Percentiles rank a stretch among this genome's conserved stretches.
These are phyloP conservation scores for Pseudopipra pipra DNA, from an alignment of 2,113 vertebrate genomes.

Conservation along the genomic window DNA sequence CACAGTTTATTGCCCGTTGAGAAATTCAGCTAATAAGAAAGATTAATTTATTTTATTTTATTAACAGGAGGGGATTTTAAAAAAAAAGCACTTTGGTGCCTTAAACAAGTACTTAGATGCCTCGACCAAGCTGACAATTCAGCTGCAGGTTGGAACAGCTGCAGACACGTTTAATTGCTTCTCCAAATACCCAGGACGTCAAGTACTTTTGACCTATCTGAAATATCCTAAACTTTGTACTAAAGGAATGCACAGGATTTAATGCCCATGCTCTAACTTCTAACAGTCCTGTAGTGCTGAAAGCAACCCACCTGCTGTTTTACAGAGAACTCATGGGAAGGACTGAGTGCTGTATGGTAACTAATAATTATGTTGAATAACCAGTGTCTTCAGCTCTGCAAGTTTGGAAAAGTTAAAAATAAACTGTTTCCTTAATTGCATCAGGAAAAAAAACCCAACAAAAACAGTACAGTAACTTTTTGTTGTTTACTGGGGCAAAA, in stretches of 20 bases:
- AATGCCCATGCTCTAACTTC: neutral
- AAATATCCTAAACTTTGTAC: neutral
- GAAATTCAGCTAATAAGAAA: neutral
- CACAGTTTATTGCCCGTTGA: neutral
- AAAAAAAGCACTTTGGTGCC: neutral
- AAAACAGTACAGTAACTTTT: neutral
- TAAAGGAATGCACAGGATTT: neutral
- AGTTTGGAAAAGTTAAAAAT: neutral
- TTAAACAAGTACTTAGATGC: neutral
- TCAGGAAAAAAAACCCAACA: no score
- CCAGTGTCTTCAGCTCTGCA: neutral
- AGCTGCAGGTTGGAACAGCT: conserved; percentile 33
- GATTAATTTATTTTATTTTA: neutral
- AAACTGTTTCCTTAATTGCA: neutral
- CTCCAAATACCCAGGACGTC: neutral
- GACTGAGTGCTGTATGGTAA: neutral
- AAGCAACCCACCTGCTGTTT: neutral
- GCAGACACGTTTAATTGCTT: neutral
- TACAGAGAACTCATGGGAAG: neutral
- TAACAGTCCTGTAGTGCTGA: neutral
- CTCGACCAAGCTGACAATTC: neutral
- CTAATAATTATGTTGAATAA: neutral
- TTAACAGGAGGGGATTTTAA: neutral
- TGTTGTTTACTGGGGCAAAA: neutral
- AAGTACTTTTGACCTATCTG: neutral